A percentile compares a stretch with the other conserved stretches of the same genome.
Evolutionary conservation across 2,113 vertebrate genomes (phyloP).

Genomic region (Pithys albifrons): DNA sequence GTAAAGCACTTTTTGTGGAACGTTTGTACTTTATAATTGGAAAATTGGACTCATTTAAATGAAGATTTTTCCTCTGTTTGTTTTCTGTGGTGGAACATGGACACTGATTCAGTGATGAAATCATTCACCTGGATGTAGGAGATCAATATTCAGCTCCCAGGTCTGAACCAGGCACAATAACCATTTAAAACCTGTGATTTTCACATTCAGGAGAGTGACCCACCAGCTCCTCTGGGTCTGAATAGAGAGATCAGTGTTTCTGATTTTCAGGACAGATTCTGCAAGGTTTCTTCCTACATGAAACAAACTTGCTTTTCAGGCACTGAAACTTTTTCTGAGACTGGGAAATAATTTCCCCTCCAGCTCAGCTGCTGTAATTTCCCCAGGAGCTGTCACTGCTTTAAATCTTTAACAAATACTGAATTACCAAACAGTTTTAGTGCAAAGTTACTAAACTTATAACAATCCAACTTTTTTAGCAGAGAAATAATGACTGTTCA

Average conservation of each 20-base stretch:
- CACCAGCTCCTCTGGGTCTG: background rate
- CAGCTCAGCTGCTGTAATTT: background rate
- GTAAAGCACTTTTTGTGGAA: background rate
- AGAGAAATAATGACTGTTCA: background rate
- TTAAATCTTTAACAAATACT: conserved; percentile 24
- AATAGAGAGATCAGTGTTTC: background rate
- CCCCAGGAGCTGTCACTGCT: background rate
- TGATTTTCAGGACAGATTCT: background rate
- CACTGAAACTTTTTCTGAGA: background rate
- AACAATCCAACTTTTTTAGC: background rate
- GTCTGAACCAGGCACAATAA: background rate
- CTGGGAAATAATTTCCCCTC: background rate
- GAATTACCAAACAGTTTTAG: background rate
- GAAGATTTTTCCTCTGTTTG: background rate
- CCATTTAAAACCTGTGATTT: background rate
- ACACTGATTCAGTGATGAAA: background rate
- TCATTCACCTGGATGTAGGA: background rate
- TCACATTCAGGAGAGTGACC: background rate
- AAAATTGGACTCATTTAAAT: background rate
- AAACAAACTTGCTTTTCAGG: background rate
- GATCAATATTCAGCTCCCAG: background rate
- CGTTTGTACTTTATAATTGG: background rate
- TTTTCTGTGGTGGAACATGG: background rate
- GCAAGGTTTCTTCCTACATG: background rate
- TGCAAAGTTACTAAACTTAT: background rate